A percentile compares a stretch with the other conserved stretches of the same genome.
phyloP scores from a whole-genome alignment of 1,140 invertebrate species.

The Drosophila aff. region DNA sequence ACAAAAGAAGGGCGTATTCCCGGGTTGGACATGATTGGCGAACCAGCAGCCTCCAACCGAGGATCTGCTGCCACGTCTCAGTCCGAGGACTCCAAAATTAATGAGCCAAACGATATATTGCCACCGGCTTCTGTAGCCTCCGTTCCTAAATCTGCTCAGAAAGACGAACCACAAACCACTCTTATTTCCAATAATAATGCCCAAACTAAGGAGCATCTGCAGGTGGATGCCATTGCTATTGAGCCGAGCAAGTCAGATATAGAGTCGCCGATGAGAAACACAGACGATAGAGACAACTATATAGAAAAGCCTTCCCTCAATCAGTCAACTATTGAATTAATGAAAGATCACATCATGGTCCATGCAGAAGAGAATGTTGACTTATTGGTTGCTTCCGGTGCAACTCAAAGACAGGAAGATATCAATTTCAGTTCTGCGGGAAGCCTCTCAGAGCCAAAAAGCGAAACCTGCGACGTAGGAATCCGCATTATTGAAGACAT shows the following conservation, averaged over 20 bases:
- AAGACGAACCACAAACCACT: not conserved
- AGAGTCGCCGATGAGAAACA: not conserved
- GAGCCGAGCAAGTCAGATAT: not conserved
- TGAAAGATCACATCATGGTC: not conserved
- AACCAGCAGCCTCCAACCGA: not conserved
- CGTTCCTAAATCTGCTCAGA: not conserved
- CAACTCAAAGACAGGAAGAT: not conserved
- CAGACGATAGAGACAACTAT: too few relatives aligned
- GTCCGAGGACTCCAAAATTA: not conserved
- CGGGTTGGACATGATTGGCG: not conserved
- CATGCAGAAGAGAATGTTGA: not conserved
- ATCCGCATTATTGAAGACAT: conserved; percentile 67
- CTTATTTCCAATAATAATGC: not conserved
- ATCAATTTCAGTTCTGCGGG: not conserved
- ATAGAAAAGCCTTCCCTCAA: not conserved
- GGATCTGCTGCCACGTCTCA: not conserved
- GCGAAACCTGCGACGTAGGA: not conserved
- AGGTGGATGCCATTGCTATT: too few relatives aligned
- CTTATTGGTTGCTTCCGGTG: not conserved
- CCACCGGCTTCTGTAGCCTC: not conserved
- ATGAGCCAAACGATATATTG: not conserved
- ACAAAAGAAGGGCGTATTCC: conserved; percentile 2
- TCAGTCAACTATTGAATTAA: not conserved
- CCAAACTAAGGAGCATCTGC: not conserved
- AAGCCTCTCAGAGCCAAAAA: not conserved